Base-by-base conservation (phyloP, 1,140 invertebrate genomes). In the Steinernema feltiae region DNA sequence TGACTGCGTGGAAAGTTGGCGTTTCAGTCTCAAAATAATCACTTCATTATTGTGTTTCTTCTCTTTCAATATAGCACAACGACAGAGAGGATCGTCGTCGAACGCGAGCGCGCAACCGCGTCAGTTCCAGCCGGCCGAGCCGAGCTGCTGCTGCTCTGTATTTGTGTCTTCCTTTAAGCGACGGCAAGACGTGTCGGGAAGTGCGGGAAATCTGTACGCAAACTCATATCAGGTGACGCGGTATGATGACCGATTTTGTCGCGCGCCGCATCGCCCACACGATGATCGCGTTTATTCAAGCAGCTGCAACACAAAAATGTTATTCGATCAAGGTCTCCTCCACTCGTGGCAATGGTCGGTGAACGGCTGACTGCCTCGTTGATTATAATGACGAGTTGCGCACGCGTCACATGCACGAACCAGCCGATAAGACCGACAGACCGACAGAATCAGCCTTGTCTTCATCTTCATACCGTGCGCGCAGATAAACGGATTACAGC, bases 401-500 rank as follows among this genome's bases (percentile, higher is more conserved):
- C 53, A 63, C 53, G 53, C 53, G 53, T 21, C 53, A 27, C 7
- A 15, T 7, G 24, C 7, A 27, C 24, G 53, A 41, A 18, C 53
- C 53, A 63, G 53, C 53, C 53, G 53, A 46, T 21, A 63, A 63
- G 2, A 63, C 15, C 7, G 53, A 12, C 53, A 63, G 24, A 63
- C 53, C 12, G 53, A n/a, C 15, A 15, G 53, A 15, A 21, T 7
- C 53, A 41, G 35, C 35, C 18, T 41, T 7, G 35, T 41, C 35
- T 7, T 18, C 35, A 41, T 41, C 35, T 7, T 63, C 24, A 63
- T 63, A 63, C 53, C 53, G 53, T 63, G 7, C 53, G 7, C 7
- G 53, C 53, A 63, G 53, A 63, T 63, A 63, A 63, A 63, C 53
- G 53, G 53, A 63, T 63, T 63, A 63, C 53, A 63, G 35, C 35